phyloP scores from a whole-genome alignment of 2,888 invertebrate species.

The Gasteruption jaculator region DNA sequence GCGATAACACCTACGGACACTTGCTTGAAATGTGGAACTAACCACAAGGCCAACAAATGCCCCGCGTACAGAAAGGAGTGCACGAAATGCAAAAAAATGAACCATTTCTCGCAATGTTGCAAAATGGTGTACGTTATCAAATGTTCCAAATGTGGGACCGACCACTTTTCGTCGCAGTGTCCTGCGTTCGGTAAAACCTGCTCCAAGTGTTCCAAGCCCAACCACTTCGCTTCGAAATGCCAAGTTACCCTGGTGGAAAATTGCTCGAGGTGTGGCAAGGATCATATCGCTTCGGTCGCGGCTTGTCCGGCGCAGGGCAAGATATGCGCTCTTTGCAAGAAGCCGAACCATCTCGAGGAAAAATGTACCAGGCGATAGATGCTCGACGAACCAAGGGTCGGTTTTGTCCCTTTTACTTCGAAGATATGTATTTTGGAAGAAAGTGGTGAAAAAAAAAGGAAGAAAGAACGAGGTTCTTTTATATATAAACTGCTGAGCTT shows the following conservation, averaged over 20 bases:
- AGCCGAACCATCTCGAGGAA: constrained; percentile 9
- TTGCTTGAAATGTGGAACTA: constrained; percentile 9
- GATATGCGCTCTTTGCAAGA: constrained; percentile 10
- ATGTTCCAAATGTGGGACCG: constrained; percentile 3
- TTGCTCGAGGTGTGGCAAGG: constrained; percentile 5
- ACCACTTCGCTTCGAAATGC: constrained; percentile 15
- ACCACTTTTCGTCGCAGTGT: neutral
- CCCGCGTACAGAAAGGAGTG: constrained; percentile 17
- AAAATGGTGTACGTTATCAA: neutral
- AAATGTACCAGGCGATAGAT: constrained; percentile 15
- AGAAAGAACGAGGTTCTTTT: too few species aligned
- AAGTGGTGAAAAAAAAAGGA: too few species aligned
- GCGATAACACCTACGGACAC: neutral
- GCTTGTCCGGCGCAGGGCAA: constrained; percentile 14
- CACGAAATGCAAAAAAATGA: constrained; percentile 13
- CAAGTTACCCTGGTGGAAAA: constrained; percentile 1
- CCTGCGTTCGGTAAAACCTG: constrained; percentile 8
- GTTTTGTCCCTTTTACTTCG: too few species aligned
- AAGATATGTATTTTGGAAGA: too few species aligned
- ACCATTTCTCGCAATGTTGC: constrained; percentile 16
- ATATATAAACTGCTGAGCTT: too few species aligned
- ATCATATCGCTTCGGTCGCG: constrained; percentile 9
- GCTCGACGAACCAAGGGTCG: too few species aligned
- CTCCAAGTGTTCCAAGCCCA: constrained; percentile 13
- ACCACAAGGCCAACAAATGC: constrained; percentile 9